These are phyloP conservation scores for Artemia sinica DNA, from an alignment of 2,888 invertebrate species.

Conservation along the genomic window DNA sequence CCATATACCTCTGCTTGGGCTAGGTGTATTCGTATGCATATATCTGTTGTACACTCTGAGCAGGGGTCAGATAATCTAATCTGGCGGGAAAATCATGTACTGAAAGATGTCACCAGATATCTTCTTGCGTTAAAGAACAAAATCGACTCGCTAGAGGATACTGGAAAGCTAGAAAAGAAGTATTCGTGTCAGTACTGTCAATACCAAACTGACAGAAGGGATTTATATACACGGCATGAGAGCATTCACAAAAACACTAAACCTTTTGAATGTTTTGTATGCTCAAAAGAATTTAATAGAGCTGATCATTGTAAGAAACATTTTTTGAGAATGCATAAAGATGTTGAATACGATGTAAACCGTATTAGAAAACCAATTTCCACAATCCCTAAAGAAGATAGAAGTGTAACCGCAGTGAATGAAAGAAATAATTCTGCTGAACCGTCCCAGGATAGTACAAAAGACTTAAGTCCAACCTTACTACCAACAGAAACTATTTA, in stretches of 20 bases:
- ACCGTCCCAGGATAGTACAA: neutral
- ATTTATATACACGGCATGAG: constrained; percentile 76
- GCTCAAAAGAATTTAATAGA: constrained; percentile 77
- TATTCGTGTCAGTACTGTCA: constrained; percentile 74
- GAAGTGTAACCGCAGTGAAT: constrained; percentile 23
- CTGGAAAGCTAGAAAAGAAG: constrained; percentile 33
- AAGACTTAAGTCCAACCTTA: neutral
- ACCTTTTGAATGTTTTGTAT: constrained; percentile 81
- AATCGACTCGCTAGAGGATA: constrained; percentile 34
- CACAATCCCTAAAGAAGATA: constrained; percentile 25
- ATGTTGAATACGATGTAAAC: constrained; percentile 67
- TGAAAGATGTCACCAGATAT: constrained; percentile 53
- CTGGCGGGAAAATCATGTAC: constrained; percentile 50
- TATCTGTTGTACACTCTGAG: constrained; percentile 51
- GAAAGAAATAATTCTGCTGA: neutral
- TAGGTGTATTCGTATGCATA: constrained; percentile 51
- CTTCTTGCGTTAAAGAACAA: constrained; percentile 48
- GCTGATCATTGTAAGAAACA: constrained; percentile 90
- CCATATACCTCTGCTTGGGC: constrained; percentile 59
- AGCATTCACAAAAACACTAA: constrained; percentile 85
- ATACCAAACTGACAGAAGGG: constrained; percentile 75
- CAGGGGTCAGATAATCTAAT: constrained; percentile 39
- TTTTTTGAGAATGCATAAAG: constrained; percentile 76
- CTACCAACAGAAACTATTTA: constrained; percentile 1
- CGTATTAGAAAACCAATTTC: constrained; percentile 47